A percentile compares a stretch with the other conserved stretches of the same genome.
phyloP scores from a whole-genome alignment of 2,113 vertebrate species.

The Tursiops truncatus region DNA sequence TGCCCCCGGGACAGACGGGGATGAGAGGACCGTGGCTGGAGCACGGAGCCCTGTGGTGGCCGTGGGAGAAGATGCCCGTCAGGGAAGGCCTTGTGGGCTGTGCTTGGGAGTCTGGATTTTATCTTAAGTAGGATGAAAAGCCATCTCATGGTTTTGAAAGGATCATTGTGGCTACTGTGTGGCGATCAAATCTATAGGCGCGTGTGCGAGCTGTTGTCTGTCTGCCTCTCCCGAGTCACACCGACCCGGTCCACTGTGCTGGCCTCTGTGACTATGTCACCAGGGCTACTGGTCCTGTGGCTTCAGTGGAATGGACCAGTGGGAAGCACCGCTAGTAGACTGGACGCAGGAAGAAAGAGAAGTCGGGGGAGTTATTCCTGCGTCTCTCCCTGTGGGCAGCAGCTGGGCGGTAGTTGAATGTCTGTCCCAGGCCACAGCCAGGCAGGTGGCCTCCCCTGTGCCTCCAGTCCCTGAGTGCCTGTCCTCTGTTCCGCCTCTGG shows the following conservation, averaged over 20 bases:
- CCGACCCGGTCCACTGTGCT: neutral
- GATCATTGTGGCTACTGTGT: neutral
- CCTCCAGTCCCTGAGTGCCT: neutral
- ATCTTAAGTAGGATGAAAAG: neutral
- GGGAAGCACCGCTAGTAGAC: neutral
- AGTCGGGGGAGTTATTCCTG: neutral
- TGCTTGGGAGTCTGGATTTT: neutral
- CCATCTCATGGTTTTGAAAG: neutral
- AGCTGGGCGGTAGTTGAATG: neutral
- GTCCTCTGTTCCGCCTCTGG: accelerated
- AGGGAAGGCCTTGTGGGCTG: neutral
- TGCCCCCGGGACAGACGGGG: accelerated
- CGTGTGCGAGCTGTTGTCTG: neutral
- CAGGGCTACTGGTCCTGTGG: neutral
- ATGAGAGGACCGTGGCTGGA: neutral
- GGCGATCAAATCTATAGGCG: neutral
- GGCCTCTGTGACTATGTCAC: neutral
- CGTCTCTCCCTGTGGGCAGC: accelerated
- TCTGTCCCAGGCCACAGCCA: neutral
- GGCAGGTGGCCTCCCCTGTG: neutral
- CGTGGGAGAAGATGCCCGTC: accelerated
- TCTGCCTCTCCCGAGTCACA: neutral
- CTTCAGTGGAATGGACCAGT: neutral
- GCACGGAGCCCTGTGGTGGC: neutral
- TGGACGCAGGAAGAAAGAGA: neutral